Evolutionary conservation across 2,797 vertebrate species (phyloP).

Genomic region (Mus spretus): DNA sequence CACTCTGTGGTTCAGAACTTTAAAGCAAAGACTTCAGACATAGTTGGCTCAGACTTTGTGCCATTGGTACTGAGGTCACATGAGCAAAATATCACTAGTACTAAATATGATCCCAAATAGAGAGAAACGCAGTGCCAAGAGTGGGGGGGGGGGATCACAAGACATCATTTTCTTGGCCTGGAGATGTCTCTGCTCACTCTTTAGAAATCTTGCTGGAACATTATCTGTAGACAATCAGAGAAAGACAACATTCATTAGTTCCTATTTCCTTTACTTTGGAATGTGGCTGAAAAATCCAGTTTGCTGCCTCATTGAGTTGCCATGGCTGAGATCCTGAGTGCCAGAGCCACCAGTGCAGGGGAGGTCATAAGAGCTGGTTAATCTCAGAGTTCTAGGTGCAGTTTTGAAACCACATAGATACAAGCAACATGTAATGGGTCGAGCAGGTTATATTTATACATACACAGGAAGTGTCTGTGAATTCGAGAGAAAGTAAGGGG

Average conservation of each 20-base stretch:
- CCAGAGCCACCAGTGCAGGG: neutral
- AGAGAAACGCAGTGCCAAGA: neutral
- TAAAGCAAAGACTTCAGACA: neutral
- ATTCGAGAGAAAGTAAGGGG: neutral
- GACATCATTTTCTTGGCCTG: neutral
- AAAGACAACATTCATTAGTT: neutral
- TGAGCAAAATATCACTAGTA: neutral
- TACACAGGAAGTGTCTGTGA: neutral
- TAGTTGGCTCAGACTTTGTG: neutral
- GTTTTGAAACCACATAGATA: neutral
- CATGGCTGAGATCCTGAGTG: neutral
- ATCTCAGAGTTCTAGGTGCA: neutral
- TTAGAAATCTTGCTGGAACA: neutral
- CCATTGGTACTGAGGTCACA: neutral
- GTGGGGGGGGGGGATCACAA: neutral
- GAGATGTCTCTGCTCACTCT: neutral
- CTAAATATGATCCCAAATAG: neutral
- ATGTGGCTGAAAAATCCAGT: neutral
- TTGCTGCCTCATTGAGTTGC: neutral
- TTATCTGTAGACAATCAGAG: neutral
- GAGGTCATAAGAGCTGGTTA: neutral
- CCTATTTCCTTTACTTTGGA: no score
- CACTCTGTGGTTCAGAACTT: neutral
- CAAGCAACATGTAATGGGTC: neutral
- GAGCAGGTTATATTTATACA: neutral